Evolutionary conservation across 2,797 vertebrate species (phyloP).

Genomic region (Neosilurus hyrtlii): DNA sequence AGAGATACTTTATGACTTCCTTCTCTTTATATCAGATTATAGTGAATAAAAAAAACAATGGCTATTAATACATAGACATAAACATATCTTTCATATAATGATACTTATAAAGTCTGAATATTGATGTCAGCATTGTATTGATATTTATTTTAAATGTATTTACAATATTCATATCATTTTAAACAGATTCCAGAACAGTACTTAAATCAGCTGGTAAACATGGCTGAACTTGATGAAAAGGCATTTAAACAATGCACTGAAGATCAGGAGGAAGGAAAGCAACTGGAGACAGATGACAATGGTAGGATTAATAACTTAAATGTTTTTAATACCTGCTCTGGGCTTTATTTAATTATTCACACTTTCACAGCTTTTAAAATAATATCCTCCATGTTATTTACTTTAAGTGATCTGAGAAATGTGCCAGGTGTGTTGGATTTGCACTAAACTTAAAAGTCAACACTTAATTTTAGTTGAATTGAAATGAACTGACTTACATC

Average conservation of each 20-base stretch:
- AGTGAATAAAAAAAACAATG: no score
- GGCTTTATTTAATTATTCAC: background rate
- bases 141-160: background rate
- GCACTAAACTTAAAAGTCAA: background rate
- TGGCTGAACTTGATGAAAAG: background rate
- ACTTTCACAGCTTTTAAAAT: background rate
- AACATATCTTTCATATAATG: background rate
- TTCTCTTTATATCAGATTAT: background rate
- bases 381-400: background rate
- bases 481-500: background rate
- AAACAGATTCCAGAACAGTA: background rate
- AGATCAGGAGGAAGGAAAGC: background rate
- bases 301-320: background rate
- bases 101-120: background rate
- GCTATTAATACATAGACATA: no score
- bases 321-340: background rate
- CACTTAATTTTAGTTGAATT: background rate
- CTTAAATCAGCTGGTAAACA: background rate
- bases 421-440: background rate
- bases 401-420: background rate
- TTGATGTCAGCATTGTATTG: background rate
- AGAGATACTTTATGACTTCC: background rate
- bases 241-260: background rate
- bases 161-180: no score
- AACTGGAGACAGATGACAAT: background rate